A percentile compares a stretch with the other conserved stretches of the same genome.
Evolutionary conservation across 2,888 invertebrate species (phyloP).

Genomic region (Callyntrura sp.): DNA sequence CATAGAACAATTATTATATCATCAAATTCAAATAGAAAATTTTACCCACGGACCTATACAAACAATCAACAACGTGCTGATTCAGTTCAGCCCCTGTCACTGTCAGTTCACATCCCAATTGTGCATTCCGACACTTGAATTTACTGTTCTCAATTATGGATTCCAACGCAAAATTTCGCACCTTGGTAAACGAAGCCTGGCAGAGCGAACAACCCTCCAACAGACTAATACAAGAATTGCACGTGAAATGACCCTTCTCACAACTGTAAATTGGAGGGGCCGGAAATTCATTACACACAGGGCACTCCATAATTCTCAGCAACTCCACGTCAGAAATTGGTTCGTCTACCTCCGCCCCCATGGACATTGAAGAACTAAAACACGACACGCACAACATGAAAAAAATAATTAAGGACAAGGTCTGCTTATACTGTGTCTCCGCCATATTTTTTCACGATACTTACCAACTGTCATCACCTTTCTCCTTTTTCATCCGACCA

Average conservation of each 20-base stretch:
- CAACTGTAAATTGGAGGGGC: slow-evolving; percentile 77
- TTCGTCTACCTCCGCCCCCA: slow-evolving; percentile 61
- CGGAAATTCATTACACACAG: slow-evolving; percentile 70
- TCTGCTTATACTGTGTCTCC: too few relatives aligned
- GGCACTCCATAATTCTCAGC: slow-evolving; percentile 73
- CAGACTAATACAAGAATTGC: slow-evolving; percentile 64
- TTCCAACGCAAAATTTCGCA: slow-evolving; percentile 76
- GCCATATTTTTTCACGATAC: too few relatives aligned
- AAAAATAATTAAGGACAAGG: too few relatives aligned
- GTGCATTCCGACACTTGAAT: slow-evolving; percentile 72
- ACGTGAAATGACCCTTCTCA: slow-evolving; percentile 76
- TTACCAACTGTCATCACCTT: too few relatives aligned
- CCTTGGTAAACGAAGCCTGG: slow-evolving; percentile 59
- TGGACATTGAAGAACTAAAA: slow-evolving; percentile 21
- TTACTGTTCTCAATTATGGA: slow-evolving; percentile 67
- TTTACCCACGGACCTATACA: slow-evolving; percentile 75
- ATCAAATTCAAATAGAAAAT: neutral
- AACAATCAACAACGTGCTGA: slow-evolving; percentile 67
- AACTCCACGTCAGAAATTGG: slow-evolving; percentile 60
- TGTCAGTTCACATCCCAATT: slow-evolving; percentile 58
- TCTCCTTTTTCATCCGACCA: too few relatives aligned
- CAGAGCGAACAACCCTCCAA: slow-evolving; percentile 68
- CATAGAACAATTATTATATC: neutral
- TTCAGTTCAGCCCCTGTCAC: slow-evolving; percentile 50
- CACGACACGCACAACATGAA: too few relatives aligned